A percentile compares a stretch with the other conserved stretches of the same genome.
These are phyloP conservation scores for Heliocidaris erythrogramma DNA, from an alignment of 35 echinoderm and acorn worm species.

Conservation along the genomic window DNA sequence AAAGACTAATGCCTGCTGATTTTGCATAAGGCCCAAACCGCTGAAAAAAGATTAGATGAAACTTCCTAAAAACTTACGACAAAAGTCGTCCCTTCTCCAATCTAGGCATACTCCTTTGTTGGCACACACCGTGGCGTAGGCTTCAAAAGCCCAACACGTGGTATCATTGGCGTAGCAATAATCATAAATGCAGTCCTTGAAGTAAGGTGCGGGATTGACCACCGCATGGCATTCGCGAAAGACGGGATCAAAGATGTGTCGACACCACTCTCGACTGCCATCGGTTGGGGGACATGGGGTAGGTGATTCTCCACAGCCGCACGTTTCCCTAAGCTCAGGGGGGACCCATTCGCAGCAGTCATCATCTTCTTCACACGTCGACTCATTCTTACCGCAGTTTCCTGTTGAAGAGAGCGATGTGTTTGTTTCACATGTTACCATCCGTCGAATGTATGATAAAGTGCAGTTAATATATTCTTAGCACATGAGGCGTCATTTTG, in stretches of 20 bases:
- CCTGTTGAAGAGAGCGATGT: conserved; percentile 25
- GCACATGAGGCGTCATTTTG: no score
- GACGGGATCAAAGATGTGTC: conserved; percentile 48
- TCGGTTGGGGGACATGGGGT: conserved; percentile 56
- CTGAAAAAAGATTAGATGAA: no score
- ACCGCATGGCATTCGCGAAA: conserved; percentile 57
- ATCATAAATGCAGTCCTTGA: conserved; percentile 63
- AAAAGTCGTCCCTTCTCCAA: conserved; percentile 76
- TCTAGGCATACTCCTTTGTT: conserved; percentile 64
- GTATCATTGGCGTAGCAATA: conserved; percentile 53
- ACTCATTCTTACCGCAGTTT: conserved; percentile 70
- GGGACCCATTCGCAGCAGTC: conserved; percentile 76
- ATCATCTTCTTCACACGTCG: conserved; percentile 65
- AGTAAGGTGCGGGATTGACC: conserved; percentile 50
- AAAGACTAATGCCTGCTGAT: background rate
- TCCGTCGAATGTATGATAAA: no score
- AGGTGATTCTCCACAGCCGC: conserved; percentile 55
- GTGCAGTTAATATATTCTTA: no score
- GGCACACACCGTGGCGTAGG: conserved; percentile 57
- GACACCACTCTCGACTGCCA: conserved; percentile 56
- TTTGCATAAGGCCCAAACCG: background rate
- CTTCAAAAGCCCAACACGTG: conserved; percentile 60
- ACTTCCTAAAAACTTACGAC: conserved; percentile 63
- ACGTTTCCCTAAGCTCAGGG: conserved; percentile 47
- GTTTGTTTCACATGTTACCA: no score